Conservation (phyloP, 2,888 invertebrate species). For the Pegoplata infirma region DNA sequence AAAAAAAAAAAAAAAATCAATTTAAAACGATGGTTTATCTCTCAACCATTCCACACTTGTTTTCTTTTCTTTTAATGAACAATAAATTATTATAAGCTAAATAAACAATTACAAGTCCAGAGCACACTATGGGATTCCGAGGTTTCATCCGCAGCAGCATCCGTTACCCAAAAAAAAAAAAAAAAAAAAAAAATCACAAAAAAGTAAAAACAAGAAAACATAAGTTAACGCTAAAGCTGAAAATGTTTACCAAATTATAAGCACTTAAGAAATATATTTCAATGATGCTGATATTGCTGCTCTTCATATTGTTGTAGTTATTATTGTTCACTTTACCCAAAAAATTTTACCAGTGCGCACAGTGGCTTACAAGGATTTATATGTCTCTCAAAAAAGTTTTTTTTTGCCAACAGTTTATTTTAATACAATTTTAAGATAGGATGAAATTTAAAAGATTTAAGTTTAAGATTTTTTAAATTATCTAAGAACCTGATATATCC, state of each 20-base stretch:
- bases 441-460: too few relatives aligned
- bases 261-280: conserved; percentile 33
- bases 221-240: conserved; percentile 21
- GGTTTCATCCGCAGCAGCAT: conserved; percentile 29
- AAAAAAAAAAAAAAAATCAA: background rate
- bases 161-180: background rate
- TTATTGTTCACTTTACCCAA: background rate
- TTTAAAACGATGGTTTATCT: background rate
- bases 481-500: too few relatives aligned
- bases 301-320: background rate
- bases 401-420: too few relatives aligned
- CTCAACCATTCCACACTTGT: background rate
- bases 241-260: conserved; percentile 43
- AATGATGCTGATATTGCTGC: background rate
- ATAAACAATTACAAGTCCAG: conserved; percentile 29
- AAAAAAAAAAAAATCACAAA: background rate
- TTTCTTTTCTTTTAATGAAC: background rate
- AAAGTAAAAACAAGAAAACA: background rate
- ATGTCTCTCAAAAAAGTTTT: too few relatives aligned
- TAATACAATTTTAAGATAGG: too few relatives aligned
- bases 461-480: too few relatives aligned
- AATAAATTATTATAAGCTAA: conserved; percentile 42
- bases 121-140: conserved; percentile 14
- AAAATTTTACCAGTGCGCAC: background rate
- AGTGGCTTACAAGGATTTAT: background rate